These are phyloP conservation scores for Eurosta solidaginis DNA, from an alignment of 1,140 invertebrate species.

Conservation along the genomic window DNA sequence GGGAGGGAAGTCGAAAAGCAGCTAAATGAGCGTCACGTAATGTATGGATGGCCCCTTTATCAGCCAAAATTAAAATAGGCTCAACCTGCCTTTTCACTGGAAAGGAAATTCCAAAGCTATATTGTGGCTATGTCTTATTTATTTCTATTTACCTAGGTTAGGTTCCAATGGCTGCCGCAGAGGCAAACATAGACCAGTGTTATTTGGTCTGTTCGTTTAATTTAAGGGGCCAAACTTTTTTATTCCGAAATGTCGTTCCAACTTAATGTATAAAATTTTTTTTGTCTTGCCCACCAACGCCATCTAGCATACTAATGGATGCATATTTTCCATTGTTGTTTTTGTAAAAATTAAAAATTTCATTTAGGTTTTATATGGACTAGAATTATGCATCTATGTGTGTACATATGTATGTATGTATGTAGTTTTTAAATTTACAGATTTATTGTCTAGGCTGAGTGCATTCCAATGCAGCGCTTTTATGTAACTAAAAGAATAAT, in stretches of 20 bases:
- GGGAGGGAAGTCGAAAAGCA: no score
- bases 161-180: no score
- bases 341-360: conserved; percentile 25
- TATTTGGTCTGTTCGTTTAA: no score
- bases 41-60: no score
- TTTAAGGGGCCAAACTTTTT: no score
- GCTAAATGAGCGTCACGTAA: no score
- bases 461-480: background rate
- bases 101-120: no score
- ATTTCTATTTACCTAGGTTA: no score
- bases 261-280: background rate
- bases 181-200: no score
- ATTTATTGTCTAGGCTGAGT: conserved; percentile 12
- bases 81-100: no score
- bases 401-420: background rate
- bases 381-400: background rate
- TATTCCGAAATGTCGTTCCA: background rate
- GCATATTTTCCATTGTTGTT: background rate
- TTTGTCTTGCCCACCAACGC: background rate
- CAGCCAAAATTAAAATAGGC: no score
- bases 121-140: no score
- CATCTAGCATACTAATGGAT: conserved; percentile 2
- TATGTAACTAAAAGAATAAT: background rate
- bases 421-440: conserved; percentile 5
- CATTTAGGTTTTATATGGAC: background rate